phyloP scores from a whole-genome alignment of 2,888 invertebrate genomes.

The Ochlodes sylvanus region DNA sequence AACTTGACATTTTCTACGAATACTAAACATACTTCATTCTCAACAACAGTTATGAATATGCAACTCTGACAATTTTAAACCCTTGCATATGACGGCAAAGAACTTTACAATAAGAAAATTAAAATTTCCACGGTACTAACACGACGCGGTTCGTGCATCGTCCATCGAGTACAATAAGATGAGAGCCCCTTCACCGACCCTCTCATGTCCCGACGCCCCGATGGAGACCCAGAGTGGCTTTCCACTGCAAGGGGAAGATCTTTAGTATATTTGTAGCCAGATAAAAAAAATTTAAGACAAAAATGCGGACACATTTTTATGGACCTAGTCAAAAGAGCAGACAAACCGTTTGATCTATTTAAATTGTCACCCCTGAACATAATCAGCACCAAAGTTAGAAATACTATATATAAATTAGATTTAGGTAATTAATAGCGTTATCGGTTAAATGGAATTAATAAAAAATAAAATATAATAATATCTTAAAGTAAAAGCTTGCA shows the following conservation, averaged over 20 bases:
- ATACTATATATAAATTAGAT: background rate
- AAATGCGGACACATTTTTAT: too few relatives aligned
- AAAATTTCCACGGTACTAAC: slow-evolving; percentile 24
- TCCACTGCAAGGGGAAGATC: slow-evolving; percentile 12
- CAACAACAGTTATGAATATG: background rate
- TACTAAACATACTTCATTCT: background rate
- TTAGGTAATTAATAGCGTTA: too few relatives aligned
- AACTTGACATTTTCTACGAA: background rate
- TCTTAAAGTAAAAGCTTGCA: too few relatives aligned
- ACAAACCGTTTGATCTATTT: too few relatives aligned
- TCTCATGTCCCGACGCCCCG: slow-evolving; percentile 32
- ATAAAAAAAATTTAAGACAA: background rate
- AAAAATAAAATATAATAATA: too few relatives aligned
- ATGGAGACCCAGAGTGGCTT: slow-evolving; percentile 25
- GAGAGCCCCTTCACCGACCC: slow-evolving; percentile 17
- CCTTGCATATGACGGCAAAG: background rate
- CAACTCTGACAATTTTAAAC: background rate
- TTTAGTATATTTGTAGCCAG: slow-evolving; percentile 2
- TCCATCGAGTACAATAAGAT: slow-evolving; percentile 28
- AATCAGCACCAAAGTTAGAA: background rate
- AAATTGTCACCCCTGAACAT: too few relatives aligned
- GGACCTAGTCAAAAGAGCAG: too few relatives aligned
- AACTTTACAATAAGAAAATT: slow-evolving; percentile 18
- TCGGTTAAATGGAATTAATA: too few relatives aligned
- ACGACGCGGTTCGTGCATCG: slow-evolving; percentile 24